Evolutionary conservation across 2,797 vertebrate species (phyloP).

Genomic region (Parauchenoglanis ngamensis): DNA sequence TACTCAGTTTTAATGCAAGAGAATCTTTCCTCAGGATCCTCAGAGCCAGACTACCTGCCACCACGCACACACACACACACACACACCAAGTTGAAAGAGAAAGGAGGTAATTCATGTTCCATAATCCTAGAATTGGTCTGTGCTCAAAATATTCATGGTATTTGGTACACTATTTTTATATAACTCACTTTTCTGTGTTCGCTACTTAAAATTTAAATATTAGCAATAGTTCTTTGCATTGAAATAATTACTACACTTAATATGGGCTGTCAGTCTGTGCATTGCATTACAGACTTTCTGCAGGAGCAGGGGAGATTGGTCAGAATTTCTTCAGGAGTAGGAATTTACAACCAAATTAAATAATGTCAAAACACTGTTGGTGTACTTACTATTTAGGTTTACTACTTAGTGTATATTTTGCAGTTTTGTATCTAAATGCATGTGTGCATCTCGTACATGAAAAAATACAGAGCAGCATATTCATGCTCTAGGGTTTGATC

Average conservation of each 20-base stretch:
- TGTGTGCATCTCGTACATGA: background rate
- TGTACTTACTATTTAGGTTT: background rate
- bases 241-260: background rate
- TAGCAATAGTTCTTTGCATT: too few species aligned
- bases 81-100: background rate
- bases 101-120: background rate
- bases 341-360: background rate
- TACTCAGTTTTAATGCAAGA: slow-evolving; percentile 94
- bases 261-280: background rate
- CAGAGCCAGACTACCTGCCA: slow-evolving; percentile 87
- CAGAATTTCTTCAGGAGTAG: background rate
- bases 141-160: background rate
- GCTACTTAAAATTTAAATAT: too few species aligned
- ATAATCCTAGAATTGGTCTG: background rate
- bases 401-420: background rate
- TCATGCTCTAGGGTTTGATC: background rate
- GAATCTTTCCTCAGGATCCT: slow-evolving; percentile 94
- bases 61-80: slow-evolving; percentile 24
- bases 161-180: background rate
- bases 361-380: background rate
- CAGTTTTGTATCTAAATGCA: background rate
- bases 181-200: too few species aligned
- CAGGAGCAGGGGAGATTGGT: background rate
- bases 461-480: background rate
- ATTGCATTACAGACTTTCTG: background rate